A percentile compares a stretch with the other conserved stretches of the same genome.
phyloP scores from a whole-genome alignment of 2,797 vertebrate genomes.

The Pelodytes ibericus region DNA sequence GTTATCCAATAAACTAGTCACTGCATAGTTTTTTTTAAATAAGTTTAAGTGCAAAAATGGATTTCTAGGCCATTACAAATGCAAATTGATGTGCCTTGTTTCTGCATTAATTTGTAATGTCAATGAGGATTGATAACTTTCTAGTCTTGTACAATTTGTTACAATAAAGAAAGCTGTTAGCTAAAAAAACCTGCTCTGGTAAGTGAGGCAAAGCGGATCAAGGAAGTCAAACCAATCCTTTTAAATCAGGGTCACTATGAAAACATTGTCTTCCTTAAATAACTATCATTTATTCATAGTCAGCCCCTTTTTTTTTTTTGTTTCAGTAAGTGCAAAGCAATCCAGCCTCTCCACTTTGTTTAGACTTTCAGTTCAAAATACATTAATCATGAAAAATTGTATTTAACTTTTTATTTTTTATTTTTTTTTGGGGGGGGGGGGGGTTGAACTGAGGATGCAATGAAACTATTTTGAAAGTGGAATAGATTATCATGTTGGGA shows the following conservation, averaged over 20 bases:
- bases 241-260: slow-evolving; percentile 32
- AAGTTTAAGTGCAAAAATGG: background rate
- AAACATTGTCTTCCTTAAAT: slow-evolving; percentile 20
- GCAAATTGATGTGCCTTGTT: slow-evolving; percentile 37
- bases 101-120: slow-evolving; percentile 53
- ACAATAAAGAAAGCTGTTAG: slow-evolving; percentile 40
- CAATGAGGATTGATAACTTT: slow-evolving; percentile 42
- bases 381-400: slow-evolving; percentile 1
- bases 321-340: slow-evolving; percentile 10
- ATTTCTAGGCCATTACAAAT: slow-evolving; percentile 16
- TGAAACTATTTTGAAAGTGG: no score
- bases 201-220: slow-evolving; percentile 44
- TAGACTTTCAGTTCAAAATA: background rate
- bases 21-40: no score
- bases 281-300: slow-evolving; percentile 38
- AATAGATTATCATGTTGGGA: no score
- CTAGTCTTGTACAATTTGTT: slow-evolving; percentile 44
- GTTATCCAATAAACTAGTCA: no score
- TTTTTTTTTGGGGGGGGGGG: no score
- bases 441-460: background rate
- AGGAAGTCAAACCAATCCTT: slow-evolving; percentile 36
- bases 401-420: background rate
- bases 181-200: slow-evolving; percentile 46
- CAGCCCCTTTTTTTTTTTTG: background rate
- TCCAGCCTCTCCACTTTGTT: background rate